Conservation (phyloP, 2,797 vertebrate species). For the Sebastes kiyomatsui region DNA sequence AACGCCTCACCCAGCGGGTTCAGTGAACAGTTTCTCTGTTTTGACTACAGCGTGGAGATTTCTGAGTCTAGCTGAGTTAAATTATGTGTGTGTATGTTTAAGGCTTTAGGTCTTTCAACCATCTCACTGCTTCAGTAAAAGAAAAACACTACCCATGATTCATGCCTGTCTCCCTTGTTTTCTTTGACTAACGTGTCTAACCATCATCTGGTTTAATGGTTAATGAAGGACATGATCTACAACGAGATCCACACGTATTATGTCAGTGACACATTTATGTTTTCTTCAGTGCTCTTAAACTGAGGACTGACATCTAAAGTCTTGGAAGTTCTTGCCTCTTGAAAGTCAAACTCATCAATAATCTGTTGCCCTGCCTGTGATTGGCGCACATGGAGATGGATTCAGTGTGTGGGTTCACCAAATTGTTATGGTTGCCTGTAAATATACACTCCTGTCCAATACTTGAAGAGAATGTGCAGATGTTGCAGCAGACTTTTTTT, state of each 20-base stretch:
- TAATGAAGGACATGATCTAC: neutral
- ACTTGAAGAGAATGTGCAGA: neutral
- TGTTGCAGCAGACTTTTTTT: neutral
- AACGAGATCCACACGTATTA: neutral
- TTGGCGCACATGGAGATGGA: neutral
- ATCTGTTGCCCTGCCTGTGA: neutral
- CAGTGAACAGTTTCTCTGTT: slow-evolving; percentile 3
- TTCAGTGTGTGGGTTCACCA: neutral
- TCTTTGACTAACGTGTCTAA: neutral
- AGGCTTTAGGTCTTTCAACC: slow-evolving; percentile 23
- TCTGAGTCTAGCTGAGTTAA: slow-evolving; percentile 11
- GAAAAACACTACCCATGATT: slow-evolving; percentile 30
- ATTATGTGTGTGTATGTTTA: slow-evolving; percentile 42
- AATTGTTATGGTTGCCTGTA: neutral
- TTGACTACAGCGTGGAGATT: slow-evolving; percentile 25
- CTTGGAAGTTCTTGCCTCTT: slow-evolving; percentile 1
- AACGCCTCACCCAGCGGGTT: neutral
- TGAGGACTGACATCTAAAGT: neutral
- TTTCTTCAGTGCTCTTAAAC: neutral
- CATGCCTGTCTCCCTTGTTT: slow-evolving; percentile 25
- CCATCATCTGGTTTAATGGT: slow-evolving; percentile 17
- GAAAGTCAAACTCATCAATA: slow-evolving; percentile 28
- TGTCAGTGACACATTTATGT: slow-evolving; percentile 9
- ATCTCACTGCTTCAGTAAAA: slow-evolving; percentile 3
- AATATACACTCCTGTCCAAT: neutral